Conservation (phyloP, 2,797 vertebrate genomes). For the Pseudotriccus pelzelni region DNA sequence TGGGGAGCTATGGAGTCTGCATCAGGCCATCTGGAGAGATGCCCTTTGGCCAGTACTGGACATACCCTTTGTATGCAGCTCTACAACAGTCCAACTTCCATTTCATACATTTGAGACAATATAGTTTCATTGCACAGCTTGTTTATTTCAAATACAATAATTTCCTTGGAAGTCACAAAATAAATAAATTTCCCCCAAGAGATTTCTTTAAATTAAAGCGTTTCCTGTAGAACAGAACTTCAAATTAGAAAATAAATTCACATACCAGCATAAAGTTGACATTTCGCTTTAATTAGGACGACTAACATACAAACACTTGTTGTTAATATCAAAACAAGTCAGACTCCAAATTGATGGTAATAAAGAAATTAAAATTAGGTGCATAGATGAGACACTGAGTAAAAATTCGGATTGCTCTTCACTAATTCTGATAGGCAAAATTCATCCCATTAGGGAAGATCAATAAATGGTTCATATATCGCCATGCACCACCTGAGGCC, state of each 20-base stretch:
- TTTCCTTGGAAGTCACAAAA: slow-evolving; percentile 24
- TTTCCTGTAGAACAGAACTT: slow-evolving; percentile 62
- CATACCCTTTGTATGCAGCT: neutral
- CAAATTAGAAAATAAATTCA: slow-evolving; percentile 48
- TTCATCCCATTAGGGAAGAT: neutral
- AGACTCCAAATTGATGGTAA: slow-evolving; percentile 48
- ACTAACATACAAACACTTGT: slow-evolving; percentile 67
- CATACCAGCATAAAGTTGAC: slow-evolving; percentile 62
- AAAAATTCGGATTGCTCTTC: neutral
- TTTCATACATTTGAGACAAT: neutral
- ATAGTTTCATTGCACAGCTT: neutral
- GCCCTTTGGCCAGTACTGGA: neutral
- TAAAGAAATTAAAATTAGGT: slow-evolving; percentile 56
- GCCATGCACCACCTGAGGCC: neutral
- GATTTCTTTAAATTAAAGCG: slow-evolving; percentile 46
- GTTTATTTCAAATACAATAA: neutral
- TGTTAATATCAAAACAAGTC: slow-evolving; percentile 69
- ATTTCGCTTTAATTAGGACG: slow-evolving; percentile 78
- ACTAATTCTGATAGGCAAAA: slow-evolving; percentile 3
- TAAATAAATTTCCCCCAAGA: slow-evolving; percentile 19
- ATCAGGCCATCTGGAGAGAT: neutral
- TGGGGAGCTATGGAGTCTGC: neutral
- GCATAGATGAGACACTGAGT: slow-evolving; percentile 51
- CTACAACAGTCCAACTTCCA: neutral
- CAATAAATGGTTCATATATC: neutral